phyloP scores from a whole-genome alignment of 1,140 invertebrate species.

The Drosophila kikkawai region DNA sequence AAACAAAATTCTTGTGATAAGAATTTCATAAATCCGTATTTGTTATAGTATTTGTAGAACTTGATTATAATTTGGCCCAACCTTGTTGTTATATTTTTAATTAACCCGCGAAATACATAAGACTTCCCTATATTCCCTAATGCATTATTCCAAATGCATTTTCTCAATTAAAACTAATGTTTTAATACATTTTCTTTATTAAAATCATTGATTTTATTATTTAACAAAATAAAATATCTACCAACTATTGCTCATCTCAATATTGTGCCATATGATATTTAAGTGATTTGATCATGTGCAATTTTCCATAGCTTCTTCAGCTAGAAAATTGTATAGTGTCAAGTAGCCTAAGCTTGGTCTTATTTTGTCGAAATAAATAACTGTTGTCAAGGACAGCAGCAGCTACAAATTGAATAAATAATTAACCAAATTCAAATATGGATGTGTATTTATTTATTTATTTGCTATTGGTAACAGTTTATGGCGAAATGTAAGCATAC shows the following conservation, averaged over 20 bases:
- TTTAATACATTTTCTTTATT: not conserved
- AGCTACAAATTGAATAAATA: slow-evolving; percentile 14
- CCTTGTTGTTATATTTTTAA: slow-evolving; percentile 41
- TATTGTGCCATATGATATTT: slow-evolving; percentile 39
- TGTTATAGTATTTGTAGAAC: slow-evolving; percentile 59
- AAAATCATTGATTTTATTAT: slow-evolving; percentile 1
- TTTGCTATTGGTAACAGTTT: slow-evolving; percentile 27
- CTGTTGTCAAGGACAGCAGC: slow-evolving; percentile 12
- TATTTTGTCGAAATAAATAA: slow-evolving; percentile 1
- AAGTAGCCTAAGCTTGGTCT: slow-evolving; percentile 2
- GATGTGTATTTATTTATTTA: slow-evolving; percentile 11
- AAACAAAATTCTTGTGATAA: slow-evolving; percentile 80
- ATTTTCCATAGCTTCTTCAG: slow-evolving; percentile 30
- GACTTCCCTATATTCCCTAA: not conserved
- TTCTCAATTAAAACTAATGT: not conserved
- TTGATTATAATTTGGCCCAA: slow-evolving; percentile 17
- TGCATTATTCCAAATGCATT: not conserved
- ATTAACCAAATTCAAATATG: slow-evolving; percentile 13
- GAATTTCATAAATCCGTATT: slow-evolving; percentile 62
- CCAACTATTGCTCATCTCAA: slow-evolving; percentile 44
- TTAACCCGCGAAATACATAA: slow-evolving; percentile 11
- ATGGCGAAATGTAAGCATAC: slow-evolving; percentile 33
- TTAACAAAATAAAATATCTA: slow-evolving; percentile 4
- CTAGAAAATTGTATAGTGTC: slow-evolving; percentile 1
- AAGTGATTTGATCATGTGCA: slow-evolving; percentile 32